Percentiles rank a stretch among this genome's conserved stretches.
phyloP scores from a whole-genome alignment of 2,797 vertebrate species.

The Sebastes minor region DNA sequence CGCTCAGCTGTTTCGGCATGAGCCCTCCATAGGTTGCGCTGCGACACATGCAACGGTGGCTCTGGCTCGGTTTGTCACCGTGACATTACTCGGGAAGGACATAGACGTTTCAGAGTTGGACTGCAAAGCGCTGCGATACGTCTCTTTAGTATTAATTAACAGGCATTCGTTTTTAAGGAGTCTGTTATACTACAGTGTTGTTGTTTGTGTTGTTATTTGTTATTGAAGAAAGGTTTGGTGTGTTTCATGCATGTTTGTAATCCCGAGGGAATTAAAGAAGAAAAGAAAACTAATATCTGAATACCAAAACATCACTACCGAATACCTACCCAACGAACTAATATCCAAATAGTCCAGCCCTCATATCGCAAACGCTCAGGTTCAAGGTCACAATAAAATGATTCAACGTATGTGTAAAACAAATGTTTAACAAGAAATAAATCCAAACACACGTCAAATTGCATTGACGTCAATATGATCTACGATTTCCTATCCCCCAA shows the following conservation, averaged over 20 bases:
- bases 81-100: too few species aligned
- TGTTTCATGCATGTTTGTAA: not conserved
- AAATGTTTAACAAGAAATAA: too few species aligned
- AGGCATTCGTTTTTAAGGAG: not conserved
- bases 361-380: not conserved
- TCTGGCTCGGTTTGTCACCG: too few species aligned
- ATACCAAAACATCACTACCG: not conserved
- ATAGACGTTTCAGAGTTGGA: too few species aligned
- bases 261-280: not conserved
- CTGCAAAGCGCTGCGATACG: rapidly evolving
- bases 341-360: not conserved
- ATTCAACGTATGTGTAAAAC: not conserved
- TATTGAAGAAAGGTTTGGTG: not conserved
- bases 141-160: not conserved
- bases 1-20: rapidly evolving
- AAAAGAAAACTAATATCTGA: not conserved
- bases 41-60: too few species aligned
- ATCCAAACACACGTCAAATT: not conserved
- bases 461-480: not conserved
- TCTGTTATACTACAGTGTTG: not conserved
- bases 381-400: not conserved
- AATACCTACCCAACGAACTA: not conserved
- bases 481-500: not conserved
- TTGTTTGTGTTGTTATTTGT: not conserved
- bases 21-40: too few species aligned